phyloP scores from a whole-genome alignment of 2,113 vertebrate genomes.

The Saguinus imperator region DNA sequence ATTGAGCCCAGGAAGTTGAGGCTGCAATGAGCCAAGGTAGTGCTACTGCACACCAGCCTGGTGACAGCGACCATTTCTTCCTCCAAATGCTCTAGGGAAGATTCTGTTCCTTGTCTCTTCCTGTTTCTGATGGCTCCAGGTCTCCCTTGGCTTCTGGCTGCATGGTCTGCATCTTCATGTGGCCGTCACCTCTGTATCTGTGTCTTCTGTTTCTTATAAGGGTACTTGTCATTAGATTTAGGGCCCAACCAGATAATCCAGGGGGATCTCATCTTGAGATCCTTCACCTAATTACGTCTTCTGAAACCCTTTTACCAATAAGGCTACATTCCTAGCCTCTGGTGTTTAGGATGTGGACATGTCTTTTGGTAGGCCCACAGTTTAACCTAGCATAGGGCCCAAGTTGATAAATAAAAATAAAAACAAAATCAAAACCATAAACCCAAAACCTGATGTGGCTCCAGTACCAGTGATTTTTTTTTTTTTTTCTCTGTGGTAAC shows the following conservation, averaged over 20 bases:
- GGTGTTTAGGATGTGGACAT: not conserved
- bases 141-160: not conserved
- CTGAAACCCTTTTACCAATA: not conserved
- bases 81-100: not conserved
- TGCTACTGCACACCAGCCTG: no score
- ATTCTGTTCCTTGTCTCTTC: not conserved
- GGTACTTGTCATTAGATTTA: not conserved
- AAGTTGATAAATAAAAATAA: not conserved
- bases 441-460: not conserved
- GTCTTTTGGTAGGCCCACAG: not conserved
- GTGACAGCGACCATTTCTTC: not conserved
- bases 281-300: not conserved
- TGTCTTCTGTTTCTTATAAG: not conserved
- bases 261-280: not conserved
- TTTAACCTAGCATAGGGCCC: not conserved
- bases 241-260: not conserved
- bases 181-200: not conserved
- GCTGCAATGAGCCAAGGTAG: no score
- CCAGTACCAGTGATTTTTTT: not conserved
- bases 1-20: no score
- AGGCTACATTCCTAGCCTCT: not conserved
- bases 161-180: not conserved
- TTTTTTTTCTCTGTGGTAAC: not conserved
- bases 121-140: not conserved
- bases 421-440: not conserved